These are phyloP conservation scores for Saxidomus purpurata DNA, from an alignment of 1,140 invertebrate species.

Conservation along the genomic window DNA sequence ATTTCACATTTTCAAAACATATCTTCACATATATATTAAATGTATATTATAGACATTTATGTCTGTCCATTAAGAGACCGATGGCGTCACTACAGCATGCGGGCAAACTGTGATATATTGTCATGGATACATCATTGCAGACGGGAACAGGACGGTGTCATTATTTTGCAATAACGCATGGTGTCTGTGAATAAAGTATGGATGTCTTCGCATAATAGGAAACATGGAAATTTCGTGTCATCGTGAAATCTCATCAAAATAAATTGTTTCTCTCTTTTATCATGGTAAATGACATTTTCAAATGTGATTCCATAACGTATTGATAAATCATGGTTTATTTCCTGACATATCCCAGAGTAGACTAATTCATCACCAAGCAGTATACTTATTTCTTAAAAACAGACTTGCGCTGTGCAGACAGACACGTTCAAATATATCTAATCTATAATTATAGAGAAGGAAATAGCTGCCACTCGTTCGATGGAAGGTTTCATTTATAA, in stretches of 20 bases:
- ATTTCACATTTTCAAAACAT: too few species aligned
- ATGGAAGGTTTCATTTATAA: neutral
- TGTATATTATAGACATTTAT: too few species aligned
- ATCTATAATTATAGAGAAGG: neutral
- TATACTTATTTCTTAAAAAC: neutral
- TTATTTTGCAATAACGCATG: too few species aligned
- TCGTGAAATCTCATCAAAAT: neutral
- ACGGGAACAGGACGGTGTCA: too few species aligned
- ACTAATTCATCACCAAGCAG: neutral
- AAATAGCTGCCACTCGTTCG: neutral
- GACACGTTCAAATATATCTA: neutral
- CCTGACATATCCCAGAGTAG: neutral
- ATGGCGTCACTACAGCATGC: too few species aligned
- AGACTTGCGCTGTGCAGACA: neutral
- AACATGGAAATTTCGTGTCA: neutral
- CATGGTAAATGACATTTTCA: neutral
- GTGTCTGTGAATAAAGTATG: too few species aligned
- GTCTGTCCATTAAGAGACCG: too few species aligned
- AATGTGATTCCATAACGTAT: neutral
- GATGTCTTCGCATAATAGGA: neutral
- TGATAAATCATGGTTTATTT: neutral
- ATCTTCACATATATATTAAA: too few species aligned
- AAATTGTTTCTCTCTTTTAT: neutral
- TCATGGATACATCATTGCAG: too few species aligned
- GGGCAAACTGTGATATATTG: too few species aligned